Evolutionary conservation across 2,113 vertebrate genomes (phyloP).

Genomic region (Chroicocephalus ridibundus): DNA sequence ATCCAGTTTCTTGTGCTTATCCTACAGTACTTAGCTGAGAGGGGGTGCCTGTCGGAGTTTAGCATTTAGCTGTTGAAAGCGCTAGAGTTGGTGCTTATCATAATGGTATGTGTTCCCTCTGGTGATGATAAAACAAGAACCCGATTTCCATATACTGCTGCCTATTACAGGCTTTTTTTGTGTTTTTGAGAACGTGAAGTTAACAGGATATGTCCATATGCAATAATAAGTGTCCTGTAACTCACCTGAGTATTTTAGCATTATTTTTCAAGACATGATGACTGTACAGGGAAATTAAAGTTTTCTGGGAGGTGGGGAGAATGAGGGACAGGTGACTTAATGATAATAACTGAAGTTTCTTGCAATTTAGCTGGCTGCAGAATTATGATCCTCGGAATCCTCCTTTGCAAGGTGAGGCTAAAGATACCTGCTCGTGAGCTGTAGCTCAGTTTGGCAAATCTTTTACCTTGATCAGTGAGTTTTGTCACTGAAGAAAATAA

Average conservation of each 20-base stretch:
- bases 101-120: background rate
- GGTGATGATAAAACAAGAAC: background rate
- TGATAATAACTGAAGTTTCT: background rate
- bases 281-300: background rate
- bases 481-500: background rate
- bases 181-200: background rate
- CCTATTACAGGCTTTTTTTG: background rate
- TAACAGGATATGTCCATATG: accelerated
- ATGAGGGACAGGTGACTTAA: background rate
- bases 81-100: accelerated
- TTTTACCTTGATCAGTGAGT: background rate
- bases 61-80: background rate
- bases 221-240: background rate
- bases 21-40: background rate
- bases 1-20: background rate
- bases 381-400: background rate
- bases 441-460: background rate
- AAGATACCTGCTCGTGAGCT: background rate
- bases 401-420: conserved; percentile 42
- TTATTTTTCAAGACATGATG: accelerated
- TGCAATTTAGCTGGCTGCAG: conserved; percentile 45
- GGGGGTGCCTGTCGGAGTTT: background rate
- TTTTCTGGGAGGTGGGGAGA: background rate
- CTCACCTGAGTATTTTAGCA: background rate
- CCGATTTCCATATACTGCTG: accelerated